These are phyloP conservation scores for Dinomys branickii DNA, from an alignment of 2,113 vertebrate species.

Conservation along the genomic window DNA sequence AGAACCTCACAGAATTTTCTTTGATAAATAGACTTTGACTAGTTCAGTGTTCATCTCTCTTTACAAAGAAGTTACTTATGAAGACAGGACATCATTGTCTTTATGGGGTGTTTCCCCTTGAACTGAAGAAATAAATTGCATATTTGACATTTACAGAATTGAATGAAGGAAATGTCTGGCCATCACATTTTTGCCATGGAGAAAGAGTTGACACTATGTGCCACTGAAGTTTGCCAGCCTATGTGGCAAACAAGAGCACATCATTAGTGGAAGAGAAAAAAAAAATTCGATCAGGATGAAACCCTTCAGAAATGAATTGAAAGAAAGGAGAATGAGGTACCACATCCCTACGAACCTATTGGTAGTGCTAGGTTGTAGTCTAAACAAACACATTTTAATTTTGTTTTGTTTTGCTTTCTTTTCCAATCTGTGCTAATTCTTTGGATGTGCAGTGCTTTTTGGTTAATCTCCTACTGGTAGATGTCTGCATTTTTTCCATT, in stretches of 20 bases:
- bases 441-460: too few species aligned
- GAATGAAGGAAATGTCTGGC: background rate
- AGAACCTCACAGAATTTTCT: background rate
- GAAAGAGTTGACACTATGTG: background rate
- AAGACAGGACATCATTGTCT: background rate
- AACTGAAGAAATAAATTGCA: slow-evolving; percentile 7
- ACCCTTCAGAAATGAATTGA: background rate
- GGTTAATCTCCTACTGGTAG: too few species aligned
- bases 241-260: background rate
- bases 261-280: background rate
- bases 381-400: background rate
- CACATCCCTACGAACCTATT: background rate
- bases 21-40: background rate
- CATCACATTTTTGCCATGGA: background rate
- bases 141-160: background rate
- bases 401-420: too few species aligned
- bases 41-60: background rate
- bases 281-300: background rate
- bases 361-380: background rate
- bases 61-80: background rate
- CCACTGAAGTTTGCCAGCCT: background rate
- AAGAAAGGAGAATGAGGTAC: background rate
- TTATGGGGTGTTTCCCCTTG: background rate
- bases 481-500: too few species aligned
- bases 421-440: too few species aligned